These are phyloP conservation scores for Vesta saturnalis DNA, from an alignment of 2,888 invertebrate genomes.

Conservation along the genomic window DNA sequence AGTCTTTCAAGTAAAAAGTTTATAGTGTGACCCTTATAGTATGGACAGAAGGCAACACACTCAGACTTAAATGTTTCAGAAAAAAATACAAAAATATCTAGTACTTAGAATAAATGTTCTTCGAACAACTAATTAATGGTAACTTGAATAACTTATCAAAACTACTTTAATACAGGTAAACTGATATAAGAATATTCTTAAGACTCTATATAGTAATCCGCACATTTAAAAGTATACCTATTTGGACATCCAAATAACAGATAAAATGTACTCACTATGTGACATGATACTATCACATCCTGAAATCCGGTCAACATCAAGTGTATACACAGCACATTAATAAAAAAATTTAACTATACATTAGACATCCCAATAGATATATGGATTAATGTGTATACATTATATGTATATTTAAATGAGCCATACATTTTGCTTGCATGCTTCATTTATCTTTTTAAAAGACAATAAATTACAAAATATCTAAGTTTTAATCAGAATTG, in stretches of 20 bases:
- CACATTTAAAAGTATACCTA: constrained; percentile 6
- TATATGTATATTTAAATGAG: constrained; percentile 11
- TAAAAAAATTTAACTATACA: not conserved
- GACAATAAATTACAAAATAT: constrained; percentile 9
- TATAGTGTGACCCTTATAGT: constrained; percentile 49
- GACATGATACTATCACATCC: not conserved
- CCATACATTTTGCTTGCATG: not conserved
- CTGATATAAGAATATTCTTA: constrained; percentile 3
- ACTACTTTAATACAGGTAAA: constrained; percentile 29
- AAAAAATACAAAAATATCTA: constrained; percentile 47
- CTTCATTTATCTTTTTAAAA: not conserved
- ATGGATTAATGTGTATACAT: constrained; percentile 8
- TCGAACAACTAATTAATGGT: constrained; percentile 37
- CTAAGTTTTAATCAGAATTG: constrained; percentile 9
- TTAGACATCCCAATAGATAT: constrained; percentile 1
- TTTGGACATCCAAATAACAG: not conserved
- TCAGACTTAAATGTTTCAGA: constrained; percentile 63
- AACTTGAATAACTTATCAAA: constrained; percentile 36
- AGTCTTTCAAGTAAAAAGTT: constrained; percentile 41
- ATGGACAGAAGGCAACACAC: constrained; percentile 62
- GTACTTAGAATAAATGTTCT: constrained; percentile 28
- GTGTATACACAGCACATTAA: not conserved
- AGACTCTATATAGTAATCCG: constrained; percentile 7
- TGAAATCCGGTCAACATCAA: constrained; percentile 1
- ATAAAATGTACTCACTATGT: not conserved